phyloP scores from a whole-genome alignment of 1,140 invertebrate genomes.

The Brachionus sp. region DNA sequence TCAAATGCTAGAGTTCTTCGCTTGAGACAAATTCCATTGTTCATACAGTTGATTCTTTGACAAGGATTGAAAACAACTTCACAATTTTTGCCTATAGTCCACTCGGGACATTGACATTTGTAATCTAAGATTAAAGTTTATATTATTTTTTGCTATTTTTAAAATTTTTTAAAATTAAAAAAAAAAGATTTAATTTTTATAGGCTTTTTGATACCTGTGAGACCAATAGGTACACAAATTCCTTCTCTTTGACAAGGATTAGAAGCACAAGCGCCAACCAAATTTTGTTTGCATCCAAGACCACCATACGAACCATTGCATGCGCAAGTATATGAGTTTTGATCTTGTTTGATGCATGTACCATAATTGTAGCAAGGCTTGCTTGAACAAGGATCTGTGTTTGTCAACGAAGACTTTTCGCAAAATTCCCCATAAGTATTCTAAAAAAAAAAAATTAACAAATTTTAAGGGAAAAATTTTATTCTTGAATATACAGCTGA shows the following conservation, averaged over 20 bases:
- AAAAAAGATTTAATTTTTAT: not conserved
- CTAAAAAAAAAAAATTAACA: not conserved
- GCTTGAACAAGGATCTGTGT: constrained; percentile 34
- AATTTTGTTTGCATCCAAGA: constrained; percentile 28
- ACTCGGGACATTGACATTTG: constrained; percentile 43
- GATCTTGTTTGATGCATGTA: constrained; percentile 29
- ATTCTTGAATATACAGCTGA: not conserved
- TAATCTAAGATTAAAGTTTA: not conserved
- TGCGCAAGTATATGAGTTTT: constrained; percentile 38
- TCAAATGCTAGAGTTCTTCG: constrained; percentile 29
- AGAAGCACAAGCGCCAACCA: constrained; percentile 42
- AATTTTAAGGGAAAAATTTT: not conserved
- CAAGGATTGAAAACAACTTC: constrained; percentile 43
- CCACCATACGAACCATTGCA: constrained; percentile 44
- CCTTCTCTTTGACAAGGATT: constrained; percentile 47
- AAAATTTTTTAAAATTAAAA: not conserved
- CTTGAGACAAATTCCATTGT: constrained; percentile 40
- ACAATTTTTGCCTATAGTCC: constrained; percentile 44
- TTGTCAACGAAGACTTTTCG: constrained; percentile 29
- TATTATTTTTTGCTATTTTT: too few relatives aligned
- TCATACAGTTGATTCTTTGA: constrained; percentile 43
- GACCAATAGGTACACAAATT: constrained; percentile 48
- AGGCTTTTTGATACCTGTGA: constrained; percentile 44
- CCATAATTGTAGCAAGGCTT: constrained; percentile 44
- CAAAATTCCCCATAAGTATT: constrained; percentile 40